phyloP scores from a whole-genome alignment of 1,140 invertebrate genomes.

The Phenacoccus solenopsis region DNA sequence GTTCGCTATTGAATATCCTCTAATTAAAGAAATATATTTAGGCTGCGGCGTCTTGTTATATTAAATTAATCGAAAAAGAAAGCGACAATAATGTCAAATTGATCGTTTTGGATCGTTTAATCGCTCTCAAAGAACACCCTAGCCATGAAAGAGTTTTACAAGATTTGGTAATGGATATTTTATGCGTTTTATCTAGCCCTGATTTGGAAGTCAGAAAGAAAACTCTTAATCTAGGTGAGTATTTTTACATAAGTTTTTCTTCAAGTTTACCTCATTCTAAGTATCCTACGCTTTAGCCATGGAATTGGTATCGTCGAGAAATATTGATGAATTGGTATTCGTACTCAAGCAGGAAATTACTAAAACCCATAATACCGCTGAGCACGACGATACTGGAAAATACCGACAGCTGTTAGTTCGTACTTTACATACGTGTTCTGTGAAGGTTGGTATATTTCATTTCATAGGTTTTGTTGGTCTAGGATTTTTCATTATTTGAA shows the following conservation, averaged over 20 bases:
- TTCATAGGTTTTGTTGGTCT: constrained; percentile 10
- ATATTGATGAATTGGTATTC: constrained; percentile 92
- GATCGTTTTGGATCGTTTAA: constrained; percentile 90
- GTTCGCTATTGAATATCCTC: background rate
- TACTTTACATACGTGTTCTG: constrained; percentile 86
- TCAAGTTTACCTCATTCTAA: background rate
- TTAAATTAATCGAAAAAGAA: constrained; percentile 96
- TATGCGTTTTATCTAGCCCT: constrained; percentile 81
- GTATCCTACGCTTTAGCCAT: constrained; percentile 43
- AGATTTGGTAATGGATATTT: constrained; percentile 96
- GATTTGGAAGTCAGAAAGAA: constrained; percentile 90
- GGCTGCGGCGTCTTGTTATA: constrained; percentile 94
- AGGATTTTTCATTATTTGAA: constrained; percentile 12
- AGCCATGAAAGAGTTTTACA: constrained; percentile 86
- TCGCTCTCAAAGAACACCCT: constrained; percentile 74
- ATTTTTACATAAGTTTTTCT: background rate
- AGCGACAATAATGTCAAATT: constrained; percentile 99
- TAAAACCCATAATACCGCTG: constrained; percentile 74
- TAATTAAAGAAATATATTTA: constrained; percentile 29
- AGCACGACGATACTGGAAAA: constrained; percentile 90
- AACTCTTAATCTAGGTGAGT: constrained; percentile 56
- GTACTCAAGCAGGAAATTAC: constrained; percentile 88
- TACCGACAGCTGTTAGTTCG: constrained; percentile 91
- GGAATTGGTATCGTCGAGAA: constrained; percentile 84
- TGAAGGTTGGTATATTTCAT: constrained; percentile 46